A percentile compares a stretch with the other conserved stretches of the same genome.
phyloP scores from a whole-genome alignment of 2,797 vertebrate species.

The Morus bassanus region DNA sequence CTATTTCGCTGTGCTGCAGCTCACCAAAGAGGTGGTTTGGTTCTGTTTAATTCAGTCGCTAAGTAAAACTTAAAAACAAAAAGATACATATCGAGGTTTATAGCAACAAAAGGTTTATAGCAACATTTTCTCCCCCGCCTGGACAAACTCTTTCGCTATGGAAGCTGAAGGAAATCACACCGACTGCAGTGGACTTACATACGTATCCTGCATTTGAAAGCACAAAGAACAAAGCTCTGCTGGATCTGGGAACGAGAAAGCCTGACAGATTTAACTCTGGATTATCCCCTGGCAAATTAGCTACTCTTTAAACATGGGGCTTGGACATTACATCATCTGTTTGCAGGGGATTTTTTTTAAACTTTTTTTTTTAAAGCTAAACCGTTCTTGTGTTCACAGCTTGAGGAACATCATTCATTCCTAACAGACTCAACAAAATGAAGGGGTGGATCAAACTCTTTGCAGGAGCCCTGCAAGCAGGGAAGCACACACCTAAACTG shows the following conservation, averaged over 20 bases:
- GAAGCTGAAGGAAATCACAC: slow-evolving; percentile 14
- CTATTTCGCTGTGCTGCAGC: not conserved
- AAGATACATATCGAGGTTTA: not conserved
- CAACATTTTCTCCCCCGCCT: not conserved
- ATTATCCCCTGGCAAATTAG: slow-evolving; percentile 35
- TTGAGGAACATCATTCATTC: not conserved
- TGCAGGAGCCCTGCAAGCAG: not conserved
- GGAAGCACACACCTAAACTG: slow-evolving; percentile 10
- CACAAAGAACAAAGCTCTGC: slow-evolving; percentile 17
- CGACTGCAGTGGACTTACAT: not conserved
- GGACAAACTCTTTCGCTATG: not conserved
- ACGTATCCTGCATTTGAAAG: not conserved
- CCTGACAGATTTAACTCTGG: not conserved
- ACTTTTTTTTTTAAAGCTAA: not conserved
- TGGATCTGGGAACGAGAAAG: not conserved
- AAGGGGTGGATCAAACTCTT: not conserved
- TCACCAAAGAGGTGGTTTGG: not conserved
- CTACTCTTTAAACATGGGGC: slow-evolving; percentile 27
- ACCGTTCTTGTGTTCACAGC: not conserved
- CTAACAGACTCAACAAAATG: not conserved
- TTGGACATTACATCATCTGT: slow-evolving; percentile 32
- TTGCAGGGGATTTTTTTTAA: not conserved
- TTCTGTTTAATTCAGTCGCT: not conserved
- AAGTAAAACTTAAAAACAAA: not conserved
- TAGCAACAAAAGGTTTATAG: not conserved